These are phyloP conservation scores for Charaxes varanes DNA, from an alignment of 1,140 invertebrate species.

Conservation along the genomic window DNA sequence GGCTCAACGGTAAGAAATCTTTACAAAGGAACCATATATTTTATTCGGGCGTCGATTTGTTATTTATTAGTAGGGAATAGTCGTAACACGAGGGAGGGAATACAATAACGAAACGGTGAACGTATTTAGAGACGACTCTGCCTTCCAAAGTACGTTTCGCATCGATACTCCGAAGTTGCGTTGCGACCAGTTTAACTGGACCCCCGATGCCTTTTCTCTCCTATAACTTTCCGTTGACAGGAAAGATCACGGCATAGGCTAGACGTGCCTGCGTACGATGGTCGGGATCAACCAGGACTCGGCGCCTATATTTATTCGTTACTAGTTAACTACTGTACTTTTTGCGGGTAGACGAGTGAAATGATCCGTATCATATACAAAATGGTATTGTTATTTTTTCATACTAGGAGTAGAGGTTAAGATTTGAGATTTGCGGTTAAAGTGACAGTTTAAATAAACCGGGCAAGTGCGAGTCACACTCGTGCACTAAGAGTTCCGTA, in stretches of 20 bases:
- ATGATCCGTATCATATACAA: conserved; percentile 46
- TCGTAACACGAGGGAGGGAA: conserved; percentile 58
- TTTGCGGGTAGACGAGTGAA: conserved; percentile 46
- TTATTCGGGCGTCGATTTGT: conserved; percentile 68
- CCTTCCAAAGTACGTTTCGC: conserved; percentile 46
- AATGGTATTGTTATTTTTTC: conserved; percentile 47
- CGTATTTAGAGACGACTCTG: conserved; percentile 57
- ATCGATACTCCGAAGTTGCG: conserved; percentile 32
- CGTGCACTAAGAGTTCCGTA: too few species aligned
- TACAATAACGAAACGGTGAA: conserved; percentile 57
- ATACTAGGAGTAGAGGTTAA: conserved; percentile 37
- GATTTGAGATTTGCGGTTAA: conserved; percentile 25
- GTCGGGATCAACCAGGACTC: conserved; percentile 29
- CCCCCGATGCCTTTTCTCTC: conserved; percentile 26
- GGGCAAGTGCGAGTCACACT: too few species aligned
- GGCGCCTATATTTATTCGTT: conserved; percentile 45
- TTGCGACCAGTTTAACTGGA: conserved; percentile 33
- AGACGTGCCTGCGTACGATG: conserved; percentile 32
- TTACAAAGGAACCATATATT: conserved; percentile 60
- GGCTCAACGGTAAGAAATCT: conserved; percentile 37
- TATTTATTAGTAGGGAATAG: conserved; percentile 70
- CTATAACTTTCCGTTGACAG: conserved; percentile 20
- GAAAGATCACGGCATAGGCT: conserved; percentile 20
- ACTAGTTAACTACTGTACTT: conserved; percentile 48
- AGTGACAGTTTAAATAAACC: too few species aligned